phyloP scores from a whole-genome alignment of 2,888 invertebrate genomes.

The Pimpla rufipes region DNA sequence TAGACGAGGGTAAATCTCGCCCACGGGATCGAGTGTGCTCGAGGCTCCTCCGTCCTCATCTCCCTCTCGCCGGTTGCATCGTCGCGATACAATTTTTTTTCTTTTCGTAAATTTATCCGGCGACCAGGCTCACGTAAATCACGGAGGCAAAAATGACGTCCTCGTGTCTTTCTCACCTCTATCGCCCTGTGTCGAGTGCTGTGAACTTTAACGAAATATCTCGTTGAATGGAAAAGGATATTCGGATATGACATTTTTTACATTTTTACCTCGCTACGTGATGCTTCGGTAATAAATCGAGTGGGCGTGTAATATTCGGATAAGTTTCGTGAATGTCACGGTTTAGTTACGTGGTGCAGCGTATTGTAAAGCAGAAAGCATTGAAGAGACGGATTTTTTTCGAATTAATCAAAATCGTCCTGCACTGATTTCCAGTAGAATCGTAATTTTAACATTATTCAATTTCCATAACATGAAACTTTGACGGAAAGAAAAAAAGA shows the following conservation, averaged over 20 bases:
- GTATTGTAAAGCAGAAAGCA: not conserved
- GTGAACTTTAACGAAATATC: slow-evolving; percentile 46
- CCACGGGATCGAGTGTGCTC: slow-evolving; percentile 50
- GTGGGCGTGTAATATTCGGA: not conserved
- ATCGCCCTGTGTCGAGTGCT: not conserved
- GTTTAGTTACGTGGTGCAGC: not conserved
- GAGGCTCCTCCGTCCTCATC: slow-evolving; percentile 2
- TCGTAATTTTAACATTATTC: too few relatives aligned
- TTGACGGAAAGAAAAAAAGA: too few relatives aligned
- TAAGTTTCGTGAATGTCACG: slow-evolving; percentile 10
- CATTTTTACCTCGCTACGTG: slow-evolving; percentile 3
- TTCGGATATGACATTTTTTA: slow-evolving; percentile 36
- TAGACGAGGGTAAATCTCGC: slow-evolving; percentile 59
- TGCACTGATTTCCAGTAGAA: not conserved
- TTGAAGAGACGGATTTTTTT: not conserved
- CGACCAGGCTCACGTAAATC: slow-evolving; percentile 29
- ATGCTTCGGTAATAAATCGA: not conserved
- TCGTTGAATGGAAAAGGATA: slow-evolving; percentile 1
- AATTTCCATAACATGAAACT: too few relatives aligned
- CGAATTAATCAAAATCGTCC: not conserved
- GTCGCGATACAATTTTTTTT: slow-evolving; percentile 21
- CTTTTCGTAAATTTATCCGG: slow-evolving; percentile 5
- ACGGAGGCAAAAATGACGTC: not conserved
- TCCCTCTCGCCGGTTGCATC: slow-evolving; percentile 20
- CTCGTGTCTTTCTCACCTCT: not conserved